Evolutionary conservation across 2,113 vertebrate genomes (phyloP).

Genomic region (Chloropsis hardwickii): DNA sequence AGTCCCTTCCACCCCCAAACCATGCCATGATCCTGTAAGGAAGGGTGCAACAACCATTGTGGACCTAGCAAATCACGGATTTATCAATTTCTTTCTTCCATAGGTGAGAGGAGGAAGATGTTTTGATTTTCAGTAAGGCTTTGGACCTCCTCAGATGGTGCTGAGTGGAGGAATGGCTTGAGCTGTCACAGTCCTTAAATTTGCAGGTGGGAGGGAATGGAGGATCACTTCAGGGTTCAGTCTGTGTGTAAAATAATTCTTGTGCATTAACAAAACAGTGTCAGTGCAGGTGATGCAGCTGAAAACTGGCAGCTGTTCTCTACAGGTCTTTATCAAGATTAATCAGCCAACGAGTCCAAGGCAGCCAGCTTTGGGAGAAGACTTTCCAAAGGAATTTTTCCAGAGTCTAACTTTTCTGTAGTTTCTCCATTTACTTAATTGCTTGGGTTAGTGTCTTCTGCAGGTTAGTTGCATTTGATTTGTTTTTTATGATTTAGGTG

Average conservation of each 20-base stretch:
- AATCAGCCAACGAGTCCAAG: background rate
- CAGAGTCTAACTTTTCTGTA: background rate
- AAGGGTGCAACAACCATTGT: rapidly evolving
- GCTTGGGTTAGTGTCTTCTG: background rate
- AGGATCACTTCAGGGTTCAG: background rate
- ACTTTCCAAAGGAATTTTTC: background rate
- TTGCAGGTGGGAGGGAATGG: background rate
- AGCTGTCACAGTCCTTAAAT: background rate
- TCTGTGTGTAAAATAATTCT: background rate
- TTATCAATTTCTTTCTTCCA: rapidly evolving
- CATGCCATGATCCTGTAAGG: background rate
- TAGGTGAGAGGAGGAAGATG: background rate
- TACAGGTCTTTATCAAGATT: background rate
- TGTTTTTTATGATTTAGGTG: background rate
- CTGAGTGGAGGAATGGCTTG: background rate
- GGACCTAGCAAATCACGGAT: rapidly evolving
- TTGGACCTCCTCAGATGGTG: background rate
- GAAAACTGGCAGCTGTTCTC: background rate
- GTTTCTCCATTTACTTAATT: background rate
- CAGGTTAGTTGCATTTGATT: background rate
- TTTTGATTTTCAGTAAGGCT: background rate
- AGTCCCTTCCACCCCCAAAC: background rate
- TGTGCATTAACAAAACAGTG: background rate
- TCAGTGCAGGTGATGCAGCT: background rate
- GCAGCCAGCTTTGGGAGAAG: background rate